These are phyloP conservation scores for Tetranychus piercei DNA, from an alignment of 2,888 invertebrate genomes.

Conservation along the genomic window DNA sequence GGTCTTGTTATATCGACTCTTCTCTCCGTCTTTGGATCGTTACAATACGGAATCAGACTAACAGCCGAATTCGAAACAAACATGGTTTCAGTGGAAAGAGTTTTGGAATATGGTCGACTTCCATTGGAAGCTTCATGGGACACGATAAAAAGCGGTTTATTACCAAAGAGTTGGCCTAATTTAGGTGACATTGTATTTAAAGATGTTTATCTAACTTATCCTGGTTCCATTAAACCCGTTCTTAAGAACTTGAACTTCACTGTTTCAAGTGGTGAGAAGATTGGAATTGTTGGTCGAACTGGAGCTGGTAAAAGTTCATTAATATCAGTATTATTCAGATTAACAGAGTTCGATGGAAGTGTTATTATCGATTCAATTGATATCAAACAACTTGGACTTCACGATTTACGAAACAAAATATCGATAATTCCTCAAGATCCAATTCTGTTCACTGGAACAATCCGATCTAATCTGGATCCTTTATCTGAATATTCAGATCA, in stretches of 20 bases:
- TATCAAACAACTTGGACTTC: constrained; percentile 35
- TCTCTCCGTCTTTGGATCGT: constrained; percentile 21
- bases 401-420: constrained; percentile 56
- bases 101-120: constrained; percentile 54
- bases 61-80: constrained; percentile 38
- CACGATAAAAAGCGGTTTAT: constrained; percentile 30
- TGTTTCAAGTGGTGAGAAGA: constrained; percentile 35
- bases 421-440: constrained; percentile 86
- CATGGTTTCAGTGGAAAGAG: constrained; percentile 48
- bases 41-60: constrained; percentile 38
- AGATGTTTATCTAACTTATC: constrained; percentile 52
- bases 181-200: constrained; percentile 58
- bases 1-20: background rate
- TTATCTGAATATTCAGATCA: constrained; percentile 59
- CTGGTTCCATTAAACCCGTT: constrained; percentile 47
- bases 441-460: constrained; percentile 63
- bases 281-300: constrained; percentile 62
- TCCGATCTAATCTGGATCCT: constrained; percentile 74
- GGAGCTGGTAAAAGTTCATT: constrained; percentile 46
- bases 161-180: constrained; percentile 31
- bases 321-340: constrained; percentile 36
- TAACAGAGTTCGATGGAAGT: constrained; percentile 34
- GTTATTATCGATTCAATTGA: constrained; percentile 35
- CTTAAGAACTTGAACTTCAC: constrained; percentile 39
- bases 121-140: constrained; percentile 49